Evolutionary conservation across 2,888 invertebrate species (phyloP).

Genomic region (Microctonus brassicae): DNA sequence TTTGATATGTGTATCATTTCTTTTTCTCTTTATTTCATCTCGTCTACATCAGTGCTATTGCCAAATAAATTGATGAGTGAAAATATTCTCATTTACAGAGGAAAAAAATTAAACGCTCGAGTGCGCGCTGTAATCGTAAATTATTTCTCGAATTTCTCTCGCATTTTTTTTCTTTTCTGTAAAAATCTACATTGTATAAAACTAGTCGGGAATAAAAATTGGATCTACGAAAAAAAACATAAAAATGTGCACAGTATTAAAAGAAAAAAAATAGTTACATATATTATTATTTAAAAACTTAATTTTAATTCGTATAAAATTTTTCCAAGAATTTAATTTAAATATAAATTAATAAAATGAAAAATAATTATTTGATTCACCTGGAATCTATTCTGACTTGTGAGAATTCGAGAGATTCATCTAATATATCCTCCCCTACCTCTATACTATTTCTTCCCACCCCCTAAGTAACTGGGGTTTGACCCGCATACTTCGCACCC

Average conservation of each 20-base stretch:
- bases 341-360: not conserved
- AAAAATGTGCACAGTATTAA: too few relatives aligned
- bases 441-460: not conserved
- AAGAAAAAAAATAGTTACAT: too few relatives aligned
- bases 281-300: too few relatives aligned
- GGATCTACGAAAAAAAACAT: too few relatives aligned
- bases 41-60: not conserved
- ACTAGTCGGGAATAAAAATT: too few relatives aligned
- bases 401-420: constrained; percentile 1
- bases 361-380: constrained; percentile 6
- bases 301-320: not conserved
- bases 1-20: not conserved
- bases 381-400: not conserved
- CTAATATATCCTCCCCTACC: constrained; percentile 23
- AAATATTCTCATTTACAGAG: not conserved
- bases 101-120: too few relatives aligned
- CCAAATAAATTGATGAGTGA: not conserved
- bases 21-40: not conserved
- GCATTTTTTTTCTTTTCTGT: too few relatives aligned
- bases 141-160: not conserved
- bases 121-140: not conserved
- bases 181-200: too few relatives aligned
- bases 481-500: constrained; percentile 44
- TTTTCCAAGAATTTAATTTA: not conserved
- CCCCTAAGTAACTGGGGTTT: not conserved